Evolutionary conservation across 2,797 vertebrate species (phyloP).

Genomic region (Novumbra hubbsi): DNA sequence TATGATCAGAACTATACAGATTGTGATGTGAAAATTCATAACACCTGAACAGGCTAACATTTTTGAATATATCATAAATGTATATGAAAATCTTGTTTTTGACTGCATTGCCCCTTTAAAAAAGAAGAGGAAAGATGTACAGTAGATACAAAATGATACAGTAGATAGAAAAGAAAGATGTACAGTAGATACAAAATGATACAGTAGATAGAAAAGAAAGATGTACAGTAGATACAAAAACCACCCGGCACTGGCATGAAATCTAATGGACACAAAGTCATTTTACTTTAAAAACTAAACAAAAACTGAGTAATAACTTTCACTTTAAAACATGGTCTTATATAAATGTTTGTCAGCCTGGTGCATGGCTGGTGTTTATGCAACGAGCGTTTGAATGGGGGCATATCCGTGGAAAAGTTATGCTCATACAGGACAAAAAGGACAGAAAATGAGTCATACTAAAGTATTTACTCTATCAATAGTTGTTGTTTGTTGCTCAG

Average conservation of each 20-base stretch:
- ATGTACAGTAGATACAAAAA: constrained; percentile 3
- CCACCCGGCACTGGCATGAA: constrained; percentile 7
- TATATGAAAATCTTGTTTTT: too few relatives aligned
- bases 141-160: too few relatives aligned
- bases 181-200: too few relatives aligned
- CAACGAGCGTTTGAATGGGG: constrained; percentile 31
- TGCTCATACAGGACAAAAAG: constrained; percentile 24
- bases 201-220: background rate
- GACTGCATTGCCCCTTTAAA: too few relatives aligned
- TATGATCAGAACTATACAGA: too few relatives aligned
- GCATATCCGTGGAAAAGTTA: constrained; percentile 25
- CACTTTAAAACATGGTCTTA: constrained; percentile 47
- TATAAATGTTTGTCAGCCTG: constrained; percentile 36
- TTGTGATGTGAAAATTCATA: too few relatives aligned
- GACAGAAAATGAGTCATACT: constrained; percentile 26
- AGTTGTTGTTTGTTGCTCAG: constrained; percentile 1
- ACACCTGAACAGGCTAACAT: too few relatives aligned
- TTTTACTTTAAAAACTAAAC: constrained; percentile 17
- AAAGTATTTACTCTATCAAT: constrained; percentile 5
- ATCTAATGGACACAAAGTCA: constrained; percentile 2
- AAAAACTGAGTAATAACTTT: constrained; percentile 25
- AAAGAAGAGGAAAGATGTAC: too few relatives aligned
- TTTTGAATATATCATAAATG: too few relatives aligned
- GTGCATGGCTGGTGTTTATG: constrained; percentile 34
- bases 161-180: too few relatives aligned